Conservation (phyloP, 2,888 invertebrate species). For the Crocallis elinguaria region DNA sequence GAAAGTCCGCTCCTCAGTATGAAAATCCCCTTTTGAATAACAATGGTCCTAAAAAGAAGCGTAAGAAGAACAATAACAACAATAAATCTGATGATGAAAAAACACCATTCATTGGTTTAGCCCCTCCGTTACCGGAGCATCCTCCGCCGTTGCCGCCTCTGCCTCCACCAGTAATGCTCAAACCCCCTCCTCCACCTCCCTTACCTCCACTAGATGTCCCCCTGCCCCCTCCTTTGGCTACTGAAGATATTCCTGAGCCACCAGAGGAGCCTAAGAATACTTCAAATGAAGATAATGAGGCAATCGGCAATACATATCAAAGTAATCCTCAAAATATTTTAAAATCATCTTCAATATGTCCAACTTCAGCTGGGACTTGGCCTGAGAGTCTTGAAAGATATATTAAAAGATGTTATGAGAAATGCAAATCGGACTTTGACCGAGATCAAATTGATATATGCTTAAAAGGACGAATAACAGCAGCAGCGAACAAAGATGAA, state of each 20-base stretch:
- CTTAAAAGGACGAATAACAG: slow-evolving; percentile 96
- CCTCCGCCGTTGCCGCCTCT: slow-evolving; percentile 82
- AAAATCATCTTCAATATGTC: slow-evolving; percentile 63
- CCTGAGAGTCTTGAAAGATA: slow-evolving; percentile 93
- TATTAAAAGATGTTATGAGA: slow-evolving; percentile 96
- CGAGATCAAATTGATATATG: slow-evolving; percentile 97
- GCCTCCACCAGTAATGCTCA: slow-evolving; percentile 75
- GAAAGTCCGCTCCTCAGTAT: slow-evolving; percentile 70
- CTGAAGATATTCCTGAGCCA: slow-evolving; percentile 71
- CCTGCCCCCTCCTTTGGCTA: slow-evolving; percentile 75
- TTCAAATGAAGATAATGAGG: slow-evolving; percentile 42
- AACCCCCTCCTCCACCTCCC: slow-evolving; percentile 60
- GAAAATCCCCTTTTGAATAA: slow-evolving; percentile 73
- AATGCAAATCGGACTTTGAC: slow-evolving; percentile 94
- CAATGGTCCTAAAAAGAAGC: slow-evolving; percentile 89
- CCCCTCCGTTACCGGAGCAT: slow-evolving; percentile 84
- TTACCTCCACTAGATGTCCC: slow-evolving; percentile 66
- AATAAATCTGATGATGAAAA: slow-evolving; percentile 74
- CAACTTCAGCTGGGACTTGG: slow-evolving; percentile 86
- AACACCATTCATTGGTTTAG: slow-evolving; percentile 54
- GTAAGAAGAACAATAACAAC: slow-evolving; percentile 88
- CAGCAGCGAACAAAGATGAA: slow-evolving; percentile 94
- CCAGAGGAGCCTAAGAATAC: slow-evolving; percentile 55
- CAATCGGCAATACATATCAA: slow-evolving; percentile 57
- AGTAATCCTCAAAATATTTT: slow-evolving; percentile 62